These are phyloP conservation scores for Pantherophis vulpinus DNA, from an alignment of 2,797 vertebrate species.

Conservation along the genomic window DNA sequence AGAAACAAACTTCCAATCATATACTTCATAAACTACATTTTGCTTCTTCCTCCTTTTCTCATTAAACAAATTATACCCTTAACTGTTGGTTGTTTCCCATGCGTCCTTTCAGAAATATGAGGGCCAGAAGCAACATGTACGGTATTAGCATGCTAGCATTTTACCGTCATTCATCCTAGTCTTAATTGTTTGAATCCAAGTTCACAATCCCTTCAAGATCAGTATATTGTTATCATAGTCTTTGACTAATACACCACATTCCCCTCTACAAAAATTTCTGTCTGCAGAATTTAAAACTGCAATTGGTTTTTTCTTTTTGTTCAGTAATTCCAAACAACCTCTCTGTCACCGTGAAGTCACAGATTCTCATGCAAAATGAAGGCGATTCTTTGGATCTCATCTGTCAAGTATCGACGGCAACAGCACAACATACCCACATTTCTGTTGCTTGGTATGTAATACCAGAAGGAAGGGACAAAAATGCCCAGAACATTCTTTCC, in stretches of 20 bases:
- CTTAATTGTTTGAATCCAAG: not conserved
- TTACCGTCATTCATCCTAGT: not conserved
- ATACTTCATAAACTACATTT: not conserved
- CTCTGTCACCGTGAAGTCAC: constrained; percentile 62
- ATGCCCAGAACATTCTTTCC: constrained; percentile 53
- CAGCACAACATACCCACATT: constrained; percentile 87
- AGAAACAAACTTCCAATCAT: not conserved
- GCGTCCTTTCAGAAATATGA: not conserved
- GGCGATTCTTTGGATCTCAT: constrained; percentile 76
- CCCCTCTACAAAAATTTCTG: not conserved
- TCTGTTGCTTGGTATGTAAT: constrained; percentile 82
- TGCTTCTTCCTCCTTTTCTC: not conserved
- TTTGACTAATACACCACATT: not conserved
- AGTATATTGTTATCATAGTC: not conserved
- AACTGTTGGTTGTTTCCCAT: not conserved
- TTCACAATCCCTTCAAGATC: not conserved
- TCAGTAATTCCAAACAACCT: constrained; percentile 87
- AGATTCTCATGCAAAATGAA: constrained; percentile 63
- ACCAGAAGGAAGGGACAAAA: constrained; percentile 39
- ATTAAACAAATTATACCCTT: not conserved
- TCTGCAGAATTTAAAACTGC: not conserved
- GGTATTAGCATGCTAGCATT: not conserved
- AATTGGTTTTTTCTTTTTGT: constrained; percentile 8
- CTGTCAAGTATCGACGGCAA: constrained; percentile 82
- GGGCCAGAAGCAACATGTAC: not conserved